Conservation (phyloP, 2,888 invertebrate species). For the Amphipyra berbera region DNA sequence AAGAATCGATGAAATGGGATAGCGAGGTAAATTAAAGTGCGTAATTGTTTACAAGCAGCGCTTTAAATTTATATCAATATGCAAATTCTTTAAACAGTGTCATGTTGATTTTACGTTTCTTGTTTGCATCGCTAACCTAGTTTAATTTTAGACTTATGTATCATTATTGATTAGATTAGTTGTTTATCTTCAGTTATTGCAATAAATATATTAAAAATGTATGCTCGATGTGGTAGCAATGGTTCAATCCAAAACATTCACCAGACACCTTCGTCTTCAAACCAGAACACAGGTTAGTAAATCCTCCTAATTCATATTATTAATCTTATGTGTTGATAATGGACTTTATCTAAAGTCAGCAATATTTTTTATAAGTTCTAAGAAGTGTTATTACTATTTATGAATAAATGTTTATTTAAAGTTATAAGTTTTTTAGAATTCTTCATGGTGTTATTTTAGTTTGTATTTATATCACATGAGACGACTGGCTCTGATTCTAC, state of each 20-base stretch:
- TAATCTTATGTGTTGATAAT: conserved; percentile 2
- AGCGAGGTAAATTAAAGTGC: conserved; percentile 48
- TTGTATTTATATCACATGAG: neutral
- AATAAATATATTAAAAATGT: conserved; percentile 74
- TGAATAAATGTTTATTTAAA: neutral
- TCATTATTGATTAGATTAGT: conserved; percentile 12
- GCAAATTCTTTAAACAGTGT: conserved; percentile 46
- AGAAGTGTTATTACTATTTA: neutral
- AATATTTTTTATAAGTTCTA: neutral
- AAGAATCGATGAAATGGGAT: conserved; percentile 26
- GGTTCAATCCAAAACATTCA: conserved; percentile 94
- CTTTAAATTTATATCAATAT: conserved; percentile 35
- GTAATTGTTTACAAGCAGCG: conserved; percentile 55
- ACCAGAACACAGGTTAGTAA: conserved; percentile 93
- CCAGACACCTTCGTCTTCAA: conserved; percentile 94
- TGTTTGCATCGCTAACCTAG: conserved; percentile 71
- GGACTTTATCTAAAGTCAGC: conserved; percentile 3
- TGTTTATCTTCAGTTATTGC: conserved; percentile 16
- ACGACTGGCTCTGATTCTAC: neutral
- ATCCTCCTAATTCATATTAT: conserved; percentile 1
- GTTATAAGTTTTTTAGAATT: too few species aligned
- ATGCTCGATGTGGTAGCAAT: conserved; percentile 93
- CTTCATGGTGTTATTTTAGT: too few species aligned
- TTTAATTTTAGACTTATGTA: conserved; percentile 64
- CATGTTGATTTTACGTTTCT: conserved; percentile 43